Evolutionary conservation across 2,113 vertebrate species (phyloP), one percentile per base, ranked within the genome.

Genomic region (Talpa occidentalis): DNA sequence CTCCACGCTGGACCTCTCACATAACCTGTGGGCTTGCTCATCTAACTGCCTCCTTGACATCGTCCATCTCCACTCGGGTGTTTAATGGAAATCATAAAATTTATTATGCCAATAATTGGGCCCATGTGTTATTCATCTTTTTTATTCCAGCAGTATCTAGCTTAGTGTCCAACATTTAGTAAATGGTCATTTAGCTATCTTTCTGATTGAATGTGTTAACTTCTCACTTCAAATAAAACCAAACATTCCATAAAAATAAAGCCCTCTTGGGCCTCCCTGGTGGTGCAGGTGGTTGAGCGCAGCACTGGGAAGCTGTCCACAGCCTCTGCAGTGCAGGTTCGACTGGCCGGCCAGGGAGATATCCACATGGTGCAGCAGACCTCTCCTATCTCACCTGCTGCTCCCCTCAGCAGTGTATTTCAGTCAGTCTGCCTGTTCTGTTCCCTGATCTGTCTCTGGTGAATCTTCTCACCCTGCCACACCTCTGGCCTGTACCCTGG

Each of bases 211-310:
- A 54, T 5, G 49, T 88, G 0, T 37, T 69, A 62, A 88, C 42
- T 94, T 78, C 35, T 56, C 77, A 64, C 28, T 84, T 81, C 22
- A 78, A 24, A 92, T 80, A 54, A 80, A 90, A 80, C 3, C 32
- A 94, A 73, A 59, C 3, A 79, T 69, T 76, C 59, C 15, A 60
- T 15, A 54, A 92, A 49, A 28, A 62, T 26, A 62, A 66, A 64
- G 28, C 28, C 28, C 10, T 28, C n/a, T n/a, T n/a, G n/a, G n/a
- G n/a, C n/a, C n/a, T n/a, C n/a, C n/a, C n/a, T n/a, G n/a, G n/a
- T n/a, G n/a, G n/a, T n/a, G n/a, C n/a, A n/a, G n/a, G n/a, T n/a
- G n/a, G n/a, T n/a, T n/a, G n/a, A n/a, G n/a, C n/a, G n/a, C n/a
- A n/a, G n/a, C n/a, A n/a, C n/a, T n/a, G n/a, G n/a, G n/a, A n/a